phyloP scores from a whole-genome alignment of 1,140 invertebrate species.

The Ooceraea biroi region DNA sequence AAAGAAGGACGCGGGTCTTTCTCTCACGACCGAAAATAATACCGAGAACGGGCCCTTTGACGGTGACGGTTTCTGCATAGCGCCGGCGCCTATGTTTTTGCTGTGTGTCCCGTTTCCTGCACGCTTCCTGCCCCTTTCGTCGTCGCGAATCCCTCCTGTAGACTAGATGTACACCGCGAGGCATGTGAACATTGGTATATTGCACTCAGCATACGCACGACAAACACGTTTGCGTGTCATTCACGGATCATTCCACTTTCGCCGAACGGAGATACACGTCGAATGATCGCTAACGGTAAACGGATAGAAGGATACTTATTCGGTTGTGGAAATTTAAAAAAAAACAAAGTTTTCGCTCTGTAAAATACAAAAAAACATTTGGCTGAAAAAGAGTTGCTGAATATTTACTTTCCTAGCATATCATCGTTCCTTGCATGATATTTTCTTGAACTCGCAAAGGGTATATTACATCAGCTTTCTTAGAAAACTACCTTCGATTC shows the following conservation, averaged over 20 bases:
- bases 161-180: constrained; percentile 47
- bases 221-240: neutral
- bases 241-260: constrained; percentile 16
- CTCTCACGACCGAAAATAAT: constrained; percentile 75
- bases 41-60: constrained; percentile 79
- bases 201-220: neutral
- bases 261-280: neutral
- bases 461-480: constrained; percentile 16
- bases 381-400: neutral
- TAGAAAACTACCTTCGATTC: neutral
- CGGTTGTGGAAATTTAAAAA: neutral
- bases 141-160: constrained; percentile 35
- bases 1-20: constrained; percentile 65
- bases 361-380: constrained; percentile 10
- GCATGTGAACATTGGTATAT: constrained; percentile 34
- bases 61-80: constrained; percentile 75
- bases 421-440: neutral
- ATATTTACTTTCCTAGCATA: neutral
- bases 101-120: constrained; percentile 69
- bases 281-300: neutral
- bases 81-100: constrained; percentile 81
- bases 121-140: constrained; percentile 38
- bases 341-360: neutral
- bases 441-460: neutral
- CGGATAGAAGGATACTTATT: neutral